Base-by-base conservation (phyloP, 2,888 invertebrate species). In the Dasypolia templi region DNA sequence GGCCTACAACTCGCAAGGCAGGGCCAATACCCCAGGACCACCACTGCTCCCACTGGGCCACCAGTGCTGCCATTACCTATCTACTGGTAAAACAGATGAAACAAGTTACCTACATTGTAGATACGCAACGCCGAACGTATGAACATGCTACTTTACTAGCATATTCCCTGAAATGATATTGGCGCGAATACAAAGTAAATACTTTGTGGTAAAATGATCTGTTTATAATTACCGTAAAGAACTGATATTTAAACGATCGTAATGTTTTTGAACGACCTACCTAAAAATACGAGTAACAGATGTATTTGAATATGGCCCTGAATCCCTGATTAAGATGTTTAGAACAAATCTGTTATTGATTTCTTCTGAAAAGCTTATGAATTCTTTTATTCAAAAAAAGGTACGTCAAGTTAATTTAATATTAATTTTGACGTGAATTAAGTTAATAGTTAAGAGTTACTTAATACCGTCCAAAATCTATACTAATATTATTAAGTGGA, bases 201-300 rank as follows among this genome's bases (percentile, higher is more conserved):
- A n/a, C n/a, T n/a, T n/a, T n/a, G n/a, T n/a, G n/a, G n/a, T n/a
- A n/a, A n/a, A n/a, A n/a, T n/a, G n/a, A 65, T 63, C 44, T 83
- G 81, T 84, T 66, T 81, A 73, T 69, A 84, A 69, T 80, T 69
- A 80, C 63, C 81, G 74, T 74, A 63, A 80, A 72, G 68, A 79
- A 65, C 56, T 79, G 69, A 66, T 73, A 80, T 67, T 70, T 51
- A 81, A 84, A 75, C 73, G 75, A 80, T 64, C 49, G 59, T 63
- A 80, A 72, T 49, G 69, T 75, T 69, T 51, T 32, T 65, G 59
- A 59, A 67, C 42, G 29, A 62, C 44, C 17, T 55, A 62, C 29
- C 26, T 77, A n/a, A n/a, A n/a, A n/a, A n/a, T n/a, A n/a, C n/a
- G n/a, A n/a, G 35, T 67, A 29, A 56, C 49, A 44, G 6, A 70